Conservation (phyloP, 2,888 invertebrate species). For the Smittia aterrima region DNA sequence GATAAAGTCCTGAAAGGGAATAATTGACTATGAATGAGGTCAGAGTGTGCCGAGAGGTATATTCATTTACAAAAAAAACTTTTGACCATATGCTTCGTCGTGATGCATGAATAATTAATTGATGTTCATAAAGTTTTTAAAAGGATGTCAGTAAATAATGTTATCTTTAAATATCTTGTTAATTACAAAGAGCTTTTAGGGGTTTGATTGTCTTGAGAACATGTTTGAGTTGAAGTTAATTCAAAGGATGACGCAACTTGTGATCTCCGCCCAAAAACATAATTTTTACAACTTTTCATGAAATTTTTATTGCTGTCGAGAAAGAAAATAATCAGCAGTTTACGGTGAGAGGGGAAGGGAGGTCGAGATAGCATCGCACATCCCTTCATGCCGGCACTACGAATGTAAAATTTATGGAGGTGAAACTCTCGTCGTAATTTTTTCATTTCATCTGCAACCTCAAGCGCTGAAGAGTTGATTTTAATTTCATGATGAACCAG, state of each 20-base stretch:
- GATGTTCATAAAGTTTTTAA: neutral
- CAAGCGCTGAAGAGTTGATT: neutral
- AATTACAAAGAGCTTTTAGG: no score
- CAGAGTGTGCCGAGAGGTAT: no score
- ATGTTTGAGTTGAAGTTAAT: no score
- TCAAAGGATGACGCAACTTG: no score
- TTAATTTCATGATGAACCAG: neutral
- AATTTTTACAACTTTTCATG: neutral
- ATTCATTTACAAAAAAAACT: neutral
- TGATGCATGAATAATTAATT: conserved; percentile 10
- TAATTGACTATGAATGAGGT: no score
- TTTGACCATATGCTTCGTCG: neutral
- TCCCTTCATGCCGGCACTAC: neutral
- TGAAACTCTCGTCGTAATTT: conserved; percentile 2
- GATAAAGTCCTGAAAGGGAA: no score
- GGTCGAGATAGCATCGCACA: neutral
- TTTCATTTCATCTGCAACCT: neutral
- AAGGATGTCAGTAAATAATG: neutral
- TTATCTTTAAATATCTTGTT: no score
- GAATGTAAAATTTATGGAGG: conserved; percentile 30
- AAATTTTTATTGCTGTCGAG: conserved; percentile 9
- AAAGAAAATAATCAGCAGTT: neutral
- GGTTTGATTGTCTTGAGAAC: no score
- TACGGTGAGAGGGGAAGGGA: neutral
- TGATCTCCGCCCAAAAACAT: neutral